Percentiles rank a stretch among this genome's conserved stretches.
Evolutionary conservation across 2,888 invertebrate species (phyloP).

Genomic region (Drosophila putrida): DNA sequence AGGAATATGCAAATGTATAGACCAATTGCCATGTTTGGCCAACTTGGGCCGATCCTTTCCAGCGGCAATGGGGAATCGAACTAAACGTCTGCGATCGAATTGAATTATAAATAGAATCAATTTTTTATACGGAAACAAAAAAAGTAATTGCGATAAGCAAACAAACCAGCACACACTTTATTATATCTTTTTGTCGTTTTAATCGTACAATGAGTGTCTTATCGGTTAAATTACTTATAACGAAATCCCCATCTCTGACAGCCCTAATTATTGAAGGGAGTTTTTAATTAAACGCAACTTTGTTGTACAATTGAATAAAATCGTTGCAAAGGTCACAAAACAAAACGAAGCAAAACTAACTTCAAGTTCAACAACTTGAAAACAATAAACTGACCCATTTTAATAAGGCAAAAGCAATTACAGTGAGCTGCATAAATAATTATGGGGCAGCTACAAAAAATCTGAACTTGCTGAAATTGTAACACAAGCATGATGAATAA

Average conservation of each 20-base stretch:
- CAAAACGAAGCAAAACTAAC: conserved; percentile 10
- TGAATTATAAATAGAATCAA: conserved; percentile 10
- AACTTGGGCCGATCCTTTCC: conserved; percentile 20
- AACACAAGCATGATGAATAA: conserved; percentile 63
- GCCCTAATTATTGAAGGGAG: conserved; percentile 28
- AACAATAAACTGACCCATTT: conserved; percentile 65
- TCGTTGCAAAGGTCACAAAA: conserved; percentile 43
- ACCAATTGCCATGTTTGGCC: conserved; percentile 29
- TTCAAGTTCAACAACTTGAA: conserved; percentile 64
- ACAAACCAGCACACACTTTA: conserved; percentile 12
- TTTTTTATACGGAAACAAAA: conserved; percentile 30
- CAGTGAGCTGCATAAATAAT: conserved; percentile 64
- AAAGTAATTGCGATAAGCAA: conserved; percentile 44
- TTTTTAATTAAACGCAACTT: conserved; percentile 40
- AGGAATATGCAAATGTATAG: conserved; percentile 37
- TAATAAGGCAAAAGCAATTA: conserved; percentile 65
- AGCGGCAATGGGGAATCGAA: conserved; percentile 29
- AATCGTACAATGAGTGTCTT: conserved; percentile 49
- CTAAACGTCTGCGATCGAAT: conserved; percentile 25
- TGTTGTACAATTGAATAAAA: conserved; percentile 43
- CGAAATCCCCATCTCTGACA: conserved; percentile 47
- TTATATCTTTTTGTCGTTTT: conserved; percentile 28
- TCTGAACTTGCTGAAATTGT: conserved; percentile 60
- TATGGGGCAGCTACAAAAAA: conserved; percentile 49
- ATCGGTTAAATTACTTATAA: conserved; percentile 61